Evolutionary conservation across 2,113 vertebrate species (phyloP), one percentile per base, ranked within the genome.

Genomic region (Caloenas nicobarica): DNA sequence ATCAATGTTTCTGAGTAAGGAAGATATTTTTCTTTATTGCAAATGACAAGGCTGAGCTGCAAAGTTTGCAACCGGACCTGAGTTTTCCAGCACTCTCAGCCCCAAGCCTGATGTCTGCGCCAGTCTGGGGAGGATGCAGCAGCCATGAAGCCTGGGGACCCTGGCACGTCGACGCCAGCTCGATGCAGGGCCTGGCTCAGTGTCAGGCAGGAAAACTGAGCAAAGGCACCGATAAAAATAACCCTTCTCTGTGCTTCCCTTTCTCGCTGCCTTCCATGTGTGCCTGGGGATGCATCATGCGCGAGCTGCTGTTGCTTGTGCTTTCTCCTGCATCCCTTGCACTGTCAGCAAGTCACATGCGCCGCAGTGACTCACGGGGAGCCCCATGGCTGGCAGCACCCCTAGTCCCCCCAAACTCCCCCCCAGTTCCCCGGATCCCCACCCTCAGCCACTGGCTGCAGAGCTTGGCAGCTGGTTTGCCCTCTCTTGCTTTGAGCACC

Each of bases 181-280:
- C 3, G 0, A 61, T 24, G 46, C 44, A 10, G 58, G 64, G 31
- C 34, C 18, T 22, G 3, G 21, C 7, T 33, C 44, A 1, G 21
- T 2, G 4, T 4, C 48, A 17, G 29, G 1, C 4, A 19, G 64
- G 53, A 13, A 36, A 72, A 0, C 12, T 1, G 48, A 53, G 66
- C 76, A 9, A n/a, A 76, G 73, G 24, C 16, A 10, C 4, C 3
- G 86, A 17, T 26, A 95, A 94, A 94, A 97, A 95, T 94, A 96
- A 82, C 81, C 11, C 40, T 60, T 33, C 36, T 1, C 9, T 3
- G 17, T 5, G 50, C 85, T 95, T 95, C 91, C 93, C 70, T 60
- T 92, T 92, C 92, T 69, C 3, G 0, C 66, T 44, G 61, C 85
- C 69, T n/a, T 31, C 58, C 44, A 0, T 16, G 40, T 1, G 2